Evolutionary conservation across 2,888 invertebrate genomes (phyloP), one percentile per base, ranked within the genome.

Genomic region (Tenthredo distinguenda): DNA sequence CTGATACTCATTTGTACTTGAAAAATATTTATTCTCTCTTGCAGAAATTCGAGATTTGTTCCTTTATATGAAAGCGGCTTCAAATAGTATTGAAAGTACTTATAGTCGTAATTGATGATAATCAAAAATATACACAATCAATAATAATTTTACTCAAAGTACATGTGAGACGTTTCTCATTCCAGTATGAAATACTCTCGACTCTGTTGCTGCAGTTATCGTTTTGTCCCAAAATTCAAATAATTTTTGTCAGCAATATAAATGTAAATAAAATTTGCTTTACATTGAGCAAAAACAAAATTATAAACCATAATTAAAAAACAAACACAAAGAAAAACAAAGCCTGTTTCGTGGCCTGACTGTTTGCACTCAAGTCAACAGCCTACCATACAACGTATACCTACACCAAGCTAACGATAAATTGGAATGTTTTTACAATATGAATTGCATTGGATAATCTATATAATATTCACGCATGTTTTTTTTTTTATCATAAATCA

Each of bases 371-470:
- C 50, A 77, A 26, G 37, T 9, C 50, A 77, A 34, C 47, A 50
- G 77, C 1, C 50, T 55, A 31, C n/a, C 55, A 77, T 6, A 55
- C n/a, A 31, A 77, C 50, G 77, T 55, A 31, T 10, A 34, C 26
- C 50, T 77, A 55, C 2, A 50, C 6, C 31, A 50, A 18, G 50
- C n/a, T 77, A 34, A 62, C 26, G 40, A 62, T 62, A 81, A 15
- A 81, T 81, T 81, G 81, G 81, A 81, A 81, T 81, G 81, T 81
- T 37, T 58, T 62, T 37, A 62, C 21, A 81, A 62, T 62, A 62
- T 55, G 55, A 55, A 55, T 81, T 81, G 62, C 40, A 81, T 62
- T 37, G 3, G 77, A 55, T 77, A 77, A 77, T 77, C 77, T 77
- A 77, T 77, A 10, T 37, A 40, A 26, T 37, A n/a, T n/a, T 21